Conservation (phyloP, 2,888 invertebrate genomes). For the Drosophila affinis region DNA sequence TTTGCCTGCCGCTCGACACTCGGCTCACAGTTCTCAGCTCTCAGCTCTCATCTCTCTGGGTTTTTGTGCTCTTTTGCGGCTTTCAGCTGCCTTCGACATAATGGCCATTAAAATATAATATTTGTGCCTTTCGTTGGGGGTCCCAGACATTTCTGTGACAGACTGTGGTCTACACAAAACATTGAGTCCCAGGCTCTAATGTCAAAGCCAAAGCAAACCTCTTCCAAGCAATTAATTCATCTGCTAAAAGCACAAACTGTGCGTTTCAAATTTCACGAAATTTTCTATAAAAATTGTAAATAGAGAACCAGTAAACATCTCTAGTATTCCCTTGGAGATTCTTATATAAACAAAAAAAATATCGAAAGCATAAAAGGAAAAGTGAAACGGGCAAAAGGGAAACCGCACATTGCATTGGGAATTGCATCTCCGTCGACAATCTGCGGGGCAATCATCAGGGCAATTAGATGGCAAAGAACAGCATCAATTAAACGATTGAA, state of each 20-base stretch:
- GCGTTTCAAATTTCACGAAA: not conserved
- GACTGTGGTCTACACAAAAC: constrained; percentile 17
- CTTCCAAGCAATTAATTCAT: not conserved
- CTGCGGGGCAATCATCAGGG: constrained; percentile 4
- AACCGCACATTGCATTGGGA: not conserved
- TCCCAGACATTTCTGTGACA: constrained; percentile 30
- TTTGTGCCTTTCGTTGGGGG: constrained; percentile 61
- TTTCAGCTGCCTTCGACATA: constrained; percentile 27
- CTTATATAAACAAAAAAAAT: not conserved
- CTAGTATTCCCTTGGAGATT: not conserved
- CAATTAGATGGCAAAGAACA: constrained; percentile 28
- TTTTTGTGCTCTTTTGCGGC: constrained; percentile 24
- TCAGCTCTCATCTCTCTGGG: constrained; percentile 19
- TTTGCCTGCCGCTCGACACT: constrained; percentile 48
- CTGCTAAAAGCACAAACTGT: not conserved
- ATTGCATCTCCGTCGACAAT: constrained; percentile 2
- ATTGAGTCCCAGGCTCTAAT: not conserved
- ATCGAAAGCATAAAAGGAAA: not conserved
- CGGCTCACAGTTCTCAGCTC: not conserved
- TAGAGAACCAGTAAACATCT: not conserved
- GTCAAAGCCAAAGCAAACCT: not conserved
- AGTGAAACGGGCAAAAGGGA: not conserved
- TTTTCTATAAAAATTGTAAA: not conserved
- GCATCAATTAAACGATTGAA: constrained; percentile 34
- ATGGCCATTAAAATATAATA: constrained; percentile 45